Conservation (phyloP, 2,113 vertebrate genomes). For the Psilopsiagon aurifrons region DNA sequence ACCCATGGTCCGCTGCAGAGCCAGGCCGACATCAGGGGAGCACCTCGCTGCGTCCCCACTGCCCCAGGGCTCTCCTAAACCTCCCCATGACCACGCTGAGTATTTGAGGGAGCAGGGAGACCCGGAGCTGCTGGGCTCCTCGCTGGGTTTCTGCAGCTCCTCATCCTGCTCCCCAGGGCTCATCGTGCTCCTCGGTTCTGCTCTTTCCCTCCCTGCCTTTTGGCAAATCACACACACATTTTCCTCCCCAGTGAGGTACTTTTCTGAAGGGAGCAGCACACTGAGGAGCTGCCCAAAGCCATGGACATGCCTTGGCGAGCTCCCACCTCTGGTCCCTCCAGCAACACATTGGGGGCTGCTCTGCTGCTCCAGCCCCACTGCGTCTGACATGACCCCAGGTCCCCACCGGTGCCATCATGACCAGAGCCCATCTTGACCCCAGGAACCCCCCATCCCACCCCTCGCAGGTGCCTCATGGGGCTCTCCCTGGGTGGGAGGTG, state of each 20-base stretch:
- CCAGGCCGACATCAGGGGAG: not conserved
- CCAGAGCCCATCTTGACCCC: not conserved
- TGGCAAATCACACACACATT: accelerated
- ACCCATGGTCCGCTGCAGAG: not conserved
- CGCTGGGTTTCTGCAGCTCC: not conserved
- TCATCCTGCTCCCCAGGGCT: not conserved
- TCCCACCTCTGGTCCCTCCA: not conserved
- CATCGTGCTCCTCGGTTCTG: not conserved
- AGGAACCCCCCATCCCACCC: not conserved
- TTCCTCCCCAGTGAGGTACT: not conserved
- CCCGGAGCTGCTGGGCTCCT: not conserved
- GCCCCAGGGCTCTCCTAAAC: not conserved
- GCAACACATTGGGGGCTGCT: not conserved
- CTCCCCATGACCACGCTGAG: not conserved
- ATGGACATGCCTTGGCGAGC: not conserved
- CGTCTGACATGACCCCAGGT: not conserved
- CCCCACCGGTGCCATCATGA: accelerated
- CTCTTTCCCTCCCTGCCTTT: not conserved
- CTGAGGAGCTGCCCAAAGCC: not conserved
- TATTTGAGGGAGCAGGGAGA: not conserved
- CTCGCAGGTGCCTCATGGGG: accelerated
- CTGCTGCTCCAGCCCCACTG: accelerated
- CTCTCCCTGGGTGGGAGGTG: not conserved
- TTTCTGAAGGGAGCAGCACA: not conserved
- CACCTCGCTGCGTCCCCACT: not conserved